A percentile compares a stretch with the other conserved stretches of the same genome.
These are phyloP conservation scores for Herpetotheres cachinnans DNA, from an alignment of 2,113 vertebrate species.

Conservation along the genomic window DNA sequence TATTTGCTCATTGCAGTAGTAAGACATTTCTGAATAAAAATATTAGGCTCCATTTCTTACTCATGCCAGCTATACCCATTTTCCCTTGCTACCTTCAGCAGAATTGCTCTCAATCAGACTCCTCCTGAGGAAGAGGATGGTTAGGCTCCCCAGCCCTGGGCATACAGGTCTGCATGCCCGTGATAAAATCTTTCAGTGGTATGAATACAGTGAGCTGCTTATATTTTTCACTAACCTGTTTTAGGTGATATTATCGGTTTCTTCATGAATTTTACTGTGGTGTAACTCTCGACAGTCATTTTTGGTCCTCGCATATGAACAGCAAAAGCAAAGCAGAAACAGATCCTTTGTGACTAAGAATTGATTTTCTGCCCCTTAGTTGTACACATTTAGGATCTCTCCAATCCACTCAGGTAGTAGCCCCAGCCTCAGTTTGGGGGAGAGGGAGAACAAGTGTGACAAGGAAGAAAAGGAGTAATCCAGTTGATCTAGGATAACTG, in stretches of 20 bases:
- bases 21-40: neutral
- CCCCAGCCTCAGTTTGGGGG: neutral
- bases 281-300: neutral
- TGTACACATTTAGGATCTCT: neutral
- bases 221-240: neutral
- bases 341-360: neutral
- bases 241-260: fast-evolving
- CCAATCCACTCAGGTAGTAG: neutral
- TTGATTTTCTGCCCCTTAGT: neutral
- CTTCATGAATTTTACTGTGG: neutral
- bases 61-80: neutral
- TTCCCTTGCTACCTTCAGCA: neutral
- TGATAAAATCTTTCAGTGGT: neutral
- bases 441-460: neutral
- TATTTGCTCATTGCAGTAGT: neutral
- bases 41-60: neutral
- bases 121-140: neutral
- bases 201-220: neutral
- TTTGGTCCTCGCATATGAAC: neutral
- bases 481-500: neutral
- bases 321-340: neutral
- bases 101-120: neutral
- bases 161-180: fast-evolving
- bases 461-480: neutral
- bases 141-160: neutral